A percentile compares a stretch with the other conserved stretches of the same genome.
phyloP scores from a whole-genome alignment of 2,797 vertebrate genomes.

The Helostoma temminkii region DNA sequence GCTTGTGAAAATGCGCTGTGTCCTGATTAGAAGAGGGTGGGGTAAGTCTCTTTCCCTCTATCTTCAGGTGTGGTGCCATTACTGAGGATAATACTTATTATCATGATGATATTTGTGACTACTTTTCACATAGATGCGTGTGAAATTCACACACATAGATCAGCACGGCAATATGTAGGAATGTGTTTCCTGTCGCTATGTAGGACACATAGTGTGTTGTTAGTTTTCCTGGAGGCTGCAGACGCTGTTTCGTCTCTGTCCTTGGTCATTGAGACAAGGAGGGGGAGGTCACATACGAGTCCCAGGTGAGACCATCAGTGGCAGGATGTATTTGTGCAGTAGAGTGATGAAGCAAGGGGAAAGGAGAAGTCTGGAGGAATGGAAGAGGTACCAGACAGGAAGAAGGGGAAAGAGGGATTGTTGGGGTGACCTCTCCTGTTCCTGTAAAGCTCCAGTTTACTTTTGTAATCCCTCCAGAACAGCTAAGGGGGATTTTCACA shows the following conservation, averaged over 20 bases:
- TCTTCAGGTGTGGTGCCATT: too few species aligned
- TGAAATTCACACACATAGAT: neutral
- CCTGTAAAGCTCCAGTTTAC: slow-evolving; percentile 73
- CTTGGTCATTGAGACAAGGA: slow-evolving; percentile 59
- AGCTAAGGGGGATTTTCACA: slow-evolving; percentile 60
- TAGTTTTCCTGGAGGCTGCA: slow-evolving; percentile 18
- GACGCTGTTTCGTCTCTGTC: slow-evolving; percentile 35
- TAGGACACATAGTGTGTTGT: slow-evolving; percentile 22
- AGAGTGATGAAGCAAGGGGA: slow-evolving; percentile 65
- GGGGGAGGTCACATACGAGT: slow-evolving; percentile 54
- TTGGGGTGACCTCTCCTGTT: slow-evolving; percentile 66
- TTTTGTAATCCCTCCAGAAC: slow-evolving; percentile 69
- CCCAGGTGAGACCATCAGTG: slow-evolving; percentile 61
- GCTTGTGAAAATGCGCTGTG: too few species aligned
- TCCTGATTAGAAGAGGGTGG: too few species aligned
- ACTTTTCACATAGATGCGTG: too few species aligned
- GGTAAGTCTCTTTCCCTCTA: too few species aligned
- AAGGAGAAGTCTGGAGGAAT: slow-evolving; percentile 36
- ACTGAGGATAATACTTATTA: too few species aligned
- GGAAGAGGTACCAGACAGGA: slow-evolving; percentile 14
- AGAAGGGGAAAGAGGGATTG: too few species aligned
- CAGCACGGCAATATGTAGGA: neutral
- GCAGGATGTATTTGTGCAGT: slow-evolving; percentile 67
- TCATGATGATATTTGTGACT: too few species aligned
- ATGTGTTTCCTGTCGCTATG: slow-evolving; percentile 8